A percentile compares a stretch with the other conserved stretches of the same genome.
phyloP scores from a whole-genome alignment of 2,888 invertebrate genomes.

The Sthenelais limicola region DNA sequence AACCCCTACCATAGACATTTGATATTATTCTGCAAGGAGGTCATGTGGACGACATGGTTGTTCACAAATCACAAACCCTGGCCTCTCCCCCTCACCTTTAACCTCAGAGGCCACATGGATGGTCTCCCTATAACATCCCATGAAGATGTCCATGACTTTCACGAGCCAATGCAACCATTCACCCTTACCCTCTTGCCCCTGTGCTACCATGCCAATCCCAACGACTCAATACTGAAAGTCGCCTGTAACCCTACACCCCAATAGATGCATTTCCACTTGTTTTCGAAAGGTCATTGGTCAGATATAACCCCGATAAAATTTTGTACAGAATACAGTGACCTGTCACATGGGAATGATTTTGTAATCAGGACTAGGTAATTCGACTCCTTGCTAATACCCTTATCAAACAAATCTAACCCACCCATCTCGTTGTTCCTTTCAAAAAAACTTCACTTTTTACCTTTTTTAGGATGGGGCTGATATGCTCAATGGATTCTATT shows the following conservation, averaged over 20 bases:
- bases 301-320: slow-evolving; percentile 6
- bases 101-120: no score
- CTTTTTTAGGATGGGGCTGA: no score
- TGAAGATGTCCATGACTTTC: neutral
- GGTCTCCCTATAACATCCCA: neutral
- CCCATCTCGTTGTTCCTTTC: neutral
- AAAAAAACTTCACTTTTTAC: no score
- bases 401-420: slow-evolving; percentile 5
- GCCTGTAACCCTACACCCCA: neutral
- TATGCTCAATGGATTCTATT: slow-evolving; percentile 6
- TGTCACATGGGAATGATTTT: slow-evolving; percentile 8
- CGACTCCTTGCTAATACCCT: neutral
- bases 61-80: no score
- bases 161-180: neutral
- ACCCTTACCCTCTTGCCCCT: no score
- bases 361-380: slow-evolving; percentile 4
- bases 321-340: slow-evolving; percentile 4
- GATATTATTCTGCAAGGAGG: no score
- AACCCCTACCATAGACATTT: no score
- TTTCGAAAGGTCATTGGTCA: slow-evolving; percentile 23
- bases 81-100: no score
- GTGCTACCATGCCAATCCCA: neutral
- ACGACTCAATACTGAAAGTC: neutral
- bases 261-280: slow-evolving; percentile 9
- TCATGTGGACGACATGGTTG: no score